Base-by-base conservation (phyloP, 2,797 vertebrate genomes). In the Muscicapa comitata region DNA sequence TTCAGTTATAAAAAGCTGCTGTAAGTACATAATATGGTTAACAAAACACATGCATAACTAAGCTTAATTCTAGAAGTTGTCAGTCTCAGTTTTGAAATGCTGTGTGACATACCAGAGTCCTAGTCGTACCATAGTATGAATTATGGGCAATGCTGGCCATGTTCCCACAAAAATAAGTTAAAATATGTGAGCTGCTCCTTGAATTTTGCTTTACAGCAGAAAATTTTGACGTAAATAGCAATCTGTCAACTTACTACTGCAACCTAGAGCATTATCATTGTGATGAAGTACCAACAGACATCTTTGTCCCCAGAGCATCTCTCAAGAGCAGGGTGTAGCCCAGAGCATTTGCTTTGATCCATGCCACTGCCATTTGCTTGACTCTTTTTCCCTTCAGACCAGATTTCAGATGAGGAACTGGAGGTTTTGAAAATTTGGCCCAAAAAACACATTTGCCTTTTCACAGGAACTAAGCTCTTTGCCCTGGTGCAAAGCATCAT, bases 201-300 rank as follows among this genome's bases (percentile, higher is more conserved):
- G 42, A 84, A 50, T 93, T 92, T 83, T 92, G 77, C 48, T 92
- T 82, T 93, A 45, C 79, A 74, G 74, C 47, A 73, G 54, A 86
- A 72, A 83, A 63, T 76, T 88, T 10, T 66, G 28, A 86, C 38
- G 28, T 71, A 90, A 93, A 71, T 45, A 94, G 58, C 17, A 45
- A 78, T 63, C 28, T 2, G 5, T 53, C 75, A 90, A 50, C 66
- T 77, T 78, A 83, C 35, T 23, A 38, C 63, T 79, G 37, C 58
- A 86, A 51, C 51, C 24, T 54, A 82, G 17, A 84, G 43, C 40
- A n/a, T 29, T 57, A 74, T 15, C 17, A 3, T 26, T 51, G 42
- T 3, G 9, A 76, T 25, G 37, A 86, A 79, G 40, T 86, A 43
- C 31, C 59, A 77, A 51, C 35, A 82, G 65, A 54, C 21, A 87